A percentile compares a stretch with the other conserved stretches of the same genome.
Evolutionary conservation across 2,888 invertebrate species (phyloP).

Genomic region (Prosapia bicincta): DNA sequence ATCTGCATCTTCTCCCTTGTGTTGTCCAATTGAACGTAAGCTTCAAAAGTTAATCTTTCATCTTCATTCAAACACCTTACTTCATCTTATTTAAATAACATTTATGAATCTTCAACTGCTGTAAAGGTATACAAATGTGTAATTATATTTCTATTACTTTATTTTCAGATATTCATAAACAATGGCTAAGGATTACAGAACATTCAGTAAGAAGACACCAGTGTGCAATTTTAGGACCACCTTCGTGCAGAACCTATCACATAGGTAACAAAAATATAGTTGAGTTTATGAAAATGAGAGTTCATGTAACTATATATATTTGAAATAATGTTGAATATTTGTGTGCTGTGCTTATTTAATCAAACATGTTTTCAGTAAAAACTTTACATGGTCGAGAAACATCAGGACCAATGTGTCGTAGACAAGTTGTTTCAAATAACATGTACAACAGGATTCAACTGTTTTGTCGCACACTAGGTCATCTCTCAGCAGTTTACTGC

Average conservation of each 20-base stretch:
- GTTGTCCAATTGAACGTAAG: too few species aligned
- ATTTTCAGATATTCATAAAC: conserved; percentile 40
- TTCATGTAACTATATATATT: too few species aligned
- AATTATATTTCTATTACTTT: background rate
- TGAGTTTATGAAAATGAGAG: too few species aligned
- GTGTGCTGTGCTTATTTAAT: too few species aligned
- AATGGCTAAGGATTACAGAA: conserved; percentile 21
- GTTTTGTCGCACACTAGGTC: conserved; percentile 83
- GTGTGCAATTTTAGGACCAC: conserved; percentile 43
- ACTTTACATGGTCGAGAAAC: conserved; percentile 64
- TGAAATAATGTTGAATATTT: too few species aligned
- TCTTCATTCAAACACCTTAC: too few species aligned
- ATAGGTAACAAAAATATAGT: conserved; percentile 49
- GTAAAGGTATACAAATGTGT: too few species aligned
- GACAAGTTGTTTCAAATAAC: conserved; percentile 57
- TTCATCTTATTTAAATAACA: too few species aligned
- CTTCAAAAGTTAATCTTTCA: too few species aligned
- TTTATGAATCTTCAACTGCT: too few species aligned
- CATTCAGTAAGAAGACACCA: conserved; percentile 35
- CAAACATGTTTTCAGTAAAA: conserved; percentile 49
- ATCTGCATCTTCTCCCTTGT: too few species aligned
- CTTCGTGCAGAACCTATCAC: conserved; percentile 51
- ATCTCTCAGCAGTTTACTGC: conserved; percentile 97
- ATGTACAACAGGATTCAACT: conserved; percentile 66
- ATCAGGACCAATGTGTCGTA: conserved; percentile 59